Conservation (phyloP, 2,888 invertebrate genomes). For the Notodonta ziczac region DNA sequence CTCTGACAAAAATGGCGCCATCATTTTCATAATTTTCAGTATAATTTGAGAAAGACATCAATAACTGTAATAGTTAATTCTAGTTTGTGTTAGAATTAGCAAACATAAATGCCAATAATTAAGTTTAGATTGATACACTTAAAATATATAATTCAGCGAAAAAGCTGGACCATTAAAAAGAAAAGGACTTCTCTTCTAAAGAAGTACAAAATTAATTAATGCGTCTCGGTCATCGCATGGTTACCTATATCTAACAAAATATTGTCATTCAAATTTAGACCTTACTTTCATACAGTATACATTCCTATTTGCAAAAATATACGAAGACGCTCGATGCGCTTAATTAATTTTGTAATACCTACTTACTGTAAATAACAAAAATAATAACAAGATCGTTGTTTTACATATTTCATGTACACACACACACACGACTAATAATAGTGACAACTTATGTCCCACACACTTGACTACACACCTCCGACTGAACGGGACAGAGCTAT, state of each 20-base stretch:
- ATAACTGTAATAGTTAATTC: neutral
- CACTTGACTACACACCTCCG: too few species aligned
- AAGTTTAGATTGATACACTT: neutral
- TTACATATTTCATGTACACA: neutral
- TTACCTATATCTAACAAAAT: neutral
- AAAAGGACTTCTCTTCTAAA: neutral
- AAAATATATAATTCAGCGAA: neutral
- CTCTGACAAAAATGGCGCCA: neutral
- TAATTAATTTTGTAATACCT: neutral
- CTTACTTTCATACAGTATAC: neutral
- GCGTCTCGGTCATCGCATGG: neutral
- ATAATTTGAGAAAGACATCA: neutral
- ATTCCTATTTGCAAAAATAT: neutral
- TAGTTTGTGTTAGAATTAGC: too few species aligned
- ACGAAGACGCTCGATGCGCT: neutral
- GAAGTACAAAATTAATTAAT: neutral
- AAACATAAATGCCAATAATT: neutral
- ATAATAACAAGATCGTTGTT: slow-evolving; percentile 4
- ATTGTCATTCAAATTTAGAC: slow-evolving; percentile 1
- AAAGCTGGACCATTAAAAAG: neutral
- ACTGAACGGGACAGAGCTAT: too few species aligned
- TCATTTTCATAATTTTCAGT: too few species aligned
- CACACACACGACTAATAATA: too few species aligned
- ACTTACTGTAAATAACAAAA: neutral
- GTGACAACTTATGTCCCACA: too few species aligned